phyloP scores from a whole-genome alignment of 2,888 invertebrate species.

The Himalopsyche japonica region DNA sequence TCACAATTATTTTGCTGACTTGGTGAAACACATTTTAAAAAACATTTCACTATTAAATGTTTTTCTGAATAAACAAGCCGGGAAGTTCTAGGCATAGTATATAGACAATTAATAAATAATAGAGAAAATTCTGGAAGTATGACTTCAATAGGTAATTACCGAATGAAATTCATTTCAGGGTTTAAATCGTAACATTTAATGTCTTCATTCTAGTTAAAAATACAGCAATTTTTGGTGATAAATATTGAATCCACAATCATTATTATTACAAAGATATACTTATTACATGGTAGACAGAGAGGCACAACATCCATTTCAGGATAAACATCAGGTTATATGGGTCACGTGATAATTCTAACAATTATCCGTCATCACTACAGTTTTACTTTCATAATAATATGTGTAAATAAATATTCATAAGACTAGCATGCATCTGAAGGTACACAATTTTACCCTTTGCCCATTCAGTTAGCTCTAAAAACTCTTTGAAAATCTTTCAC shows the following conservation, averaged over 20 bases:
- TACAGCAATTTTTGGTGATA: slow-evolving; percentile 34
- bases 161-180: not conserved
- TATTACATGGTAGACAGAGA: slow-evolving; percentile 28
- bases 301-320: slow-evolving; percentile 39
- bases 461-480: slow-evolving; percentile 30
- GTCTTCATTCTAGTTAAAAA: slow-evolving; percentile 36
- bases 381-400: slow-evolving; percentile 12
- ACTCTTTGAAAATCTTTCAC: slow-evolving; percentile 29
- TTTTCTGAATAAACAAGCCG: no score
- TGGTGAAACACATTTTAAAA: no score
- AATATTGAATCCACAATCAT: slow-evolving; percentile 24
- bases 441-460: slow-evolving; percentile 32
- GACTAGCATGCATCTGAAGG: slow-evolving; percentile 36
- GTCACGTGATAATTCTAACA: slow-evolving; percentile 11
- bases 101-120: no score
- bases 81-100: no score
- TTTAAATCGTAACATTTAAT: slow-evolving; percentile 37
- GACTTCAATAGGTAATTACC: not conserved
- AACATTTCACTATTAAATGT: no score
- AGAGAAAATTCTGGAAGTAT: no score
- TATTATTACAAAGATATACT: slow-evolving; percentile 30
- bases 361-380: slow-evolving; percentile 8
- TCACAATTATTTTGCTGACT: no score
- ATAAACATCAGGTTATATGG: slow-evolving; percentile 32
- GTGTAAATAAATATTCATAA: slow-evolving; percentile 31